These are phyloP conservation scores for Columba livia DNA, from an alignment of 2,113 vertebrate genomes.

Conservation along the genomic window DNA sequence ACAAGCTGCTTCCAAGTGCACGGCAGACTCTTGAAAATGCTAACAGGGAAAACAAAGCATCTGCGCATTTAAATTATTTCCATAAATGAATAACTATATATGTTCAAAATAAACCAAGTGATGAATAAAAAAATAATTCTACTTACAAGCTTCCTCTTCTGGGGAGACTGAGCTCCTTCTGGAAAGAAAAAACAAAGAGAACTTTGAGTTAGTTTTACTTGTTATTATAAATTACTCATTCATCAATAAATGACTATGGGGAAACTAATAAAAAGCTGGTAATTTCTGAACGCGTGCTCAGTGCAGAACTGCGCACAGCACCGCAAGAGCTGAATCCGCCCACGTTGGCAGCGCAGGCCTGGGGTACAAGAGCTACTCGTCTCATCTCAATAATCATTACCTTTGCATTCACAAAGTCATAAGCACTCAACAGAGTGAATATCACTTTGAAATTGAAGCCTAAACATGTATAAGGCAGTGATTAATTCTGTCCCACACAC, in stretches of 20 bases:
- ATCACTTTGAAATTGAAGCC: background rate
- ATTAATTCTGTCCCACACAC: background rate
- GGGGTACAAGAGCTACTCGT: background rate
- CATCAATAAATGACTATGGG: background rate
- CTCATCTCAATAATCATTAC: background rate
- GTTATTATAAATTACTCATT: background rate
- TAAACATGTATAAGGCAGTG: background rate
- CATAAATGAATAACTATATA: background rate
- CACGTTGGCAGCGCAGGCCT: rapidly evolving
- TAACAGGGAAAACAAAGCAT: background rate
- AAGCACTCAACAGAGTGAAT: background rate
- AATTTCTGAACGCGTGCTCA: background rate
- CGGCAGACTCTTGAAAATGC: background rate
- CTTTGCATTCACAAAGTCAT: background rate
- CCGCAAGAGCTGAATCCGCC: background rate
- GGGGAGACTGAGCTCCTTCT: slow-evolving; percentile 97
- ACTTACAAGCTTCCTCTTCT: slow-evolving; percentile 99
- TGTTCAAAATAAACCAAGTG: slow-evolving; percentile 5
- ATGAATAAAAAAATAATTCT: slow-evolving; percentile 33
- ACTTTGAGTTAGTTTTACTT: background rate
- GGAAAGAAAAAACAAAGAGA: slow-evolving; percentile 50
- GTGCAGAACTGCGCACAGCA: background rate
- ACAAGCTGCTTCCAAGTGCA: background rate
- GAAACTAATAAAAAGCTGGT: background rate
- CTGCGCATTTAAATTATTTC: background rate